A percentile compares a stretch with the other conserved stretches of the same genome.
Evolutionary conservation across 2,888 invertebrate species (phyloP).

Genomic region (Eristalis tenax): DNA sequence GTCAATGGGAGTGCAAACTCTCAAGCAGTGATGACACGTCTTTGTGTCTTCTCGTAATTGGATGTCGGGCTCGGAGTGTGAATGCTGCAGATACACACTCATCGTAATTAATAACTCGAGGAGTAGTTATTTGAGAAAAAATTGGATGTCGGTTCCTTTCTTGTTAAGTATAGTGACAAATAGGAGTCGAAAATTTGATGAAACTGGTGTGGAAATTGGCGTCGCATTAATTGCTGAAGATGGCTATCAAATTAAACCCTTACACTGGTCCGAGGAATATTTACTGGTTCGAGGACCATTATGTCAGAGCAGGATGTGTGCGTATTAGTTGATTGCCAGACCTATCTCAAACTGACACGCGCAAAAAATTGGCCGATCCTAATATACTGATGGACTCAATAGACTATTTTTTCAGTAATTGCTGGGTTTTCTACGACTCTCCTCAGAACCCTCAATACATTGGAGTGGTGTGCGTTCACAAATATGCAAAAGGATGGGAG

Average conservation of each 20-base stretch:
- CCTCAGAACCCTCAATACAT: no score
- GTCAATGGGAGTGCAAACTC: not conserved
- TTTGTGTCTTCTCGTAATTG: conserved; percentile 9
- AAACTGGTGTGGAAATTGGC: not conserved
- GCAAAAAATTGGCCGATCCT: no score
- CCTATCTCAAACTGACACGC: no score
- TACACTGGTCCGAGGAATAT: no score
- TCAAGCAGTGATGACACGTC: conserved; percentile 28
- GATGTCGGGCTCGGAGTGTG: not conserved
- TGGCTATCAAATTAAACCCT: not conserved
- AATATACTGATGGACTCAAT: no score
- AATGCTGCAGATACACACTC: not conserved
- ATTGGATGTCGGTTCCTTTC: not conserved
- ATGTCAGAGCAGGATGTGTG: no score
- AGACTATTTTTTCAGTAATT: no score
- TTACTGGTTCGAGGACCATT: no score
- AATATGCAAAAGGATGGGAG: no score
- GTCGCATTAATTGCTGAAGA: not conserved
- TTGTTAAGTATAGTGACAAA: not conserved
- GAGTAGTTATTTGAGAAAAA: not conserved
- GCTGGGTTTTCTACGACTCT: no score
- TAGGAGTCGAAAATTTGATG: not conserved
- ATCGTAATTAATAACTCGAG: not conserved
- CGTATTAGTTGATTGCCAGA: no score
- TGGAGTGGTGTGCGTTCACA: no score